A percentile compares a stretch with the other conserved stretches of the same genome.
Evolutionary conservation across 1,140 invertebrate species (phyloP).

Genomic region (Cherax quadricarinatus): DNA sequence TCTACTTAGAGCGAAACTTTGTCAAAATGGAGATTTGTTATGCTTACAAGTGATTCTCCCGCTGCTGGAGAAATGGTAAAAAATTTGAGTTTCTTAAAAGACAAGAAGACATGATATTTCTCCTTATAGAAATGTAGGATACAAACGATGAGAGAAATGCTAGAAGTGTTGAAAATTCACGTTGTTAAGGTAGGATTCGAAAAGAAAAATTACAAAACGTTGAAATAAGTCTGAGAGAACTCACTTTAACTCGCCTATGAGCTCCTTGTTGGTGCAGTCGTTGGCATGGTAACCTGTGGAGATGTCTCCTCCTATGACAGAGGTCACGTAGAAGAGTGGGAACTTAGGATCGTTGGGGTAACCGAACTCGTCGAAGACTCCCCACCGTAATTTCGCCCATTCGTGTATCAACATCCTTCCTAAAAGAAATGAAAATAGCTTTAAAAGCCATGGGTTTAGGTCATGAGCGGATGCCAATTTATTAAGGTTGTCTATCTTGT

Average conservation of each 20-base stretch:
- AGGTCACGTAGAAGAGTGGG: conserved; percentile 65
- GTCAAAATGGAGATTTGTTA: too few relatives aligned
- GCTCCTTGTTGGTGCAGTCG: conserved; percentile 54
- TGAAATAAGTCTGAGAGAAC: not conserved
- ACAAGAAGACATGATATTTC: too few relatives aligned
- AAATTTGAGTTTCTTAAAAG: too few relatives aligned
- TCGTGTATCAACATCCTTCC: conserved; percentile 76
- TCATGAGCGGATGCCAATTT: not conserved
- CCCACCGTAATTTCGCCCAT: conserved; percentile 75
- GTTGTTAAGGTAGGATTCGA: too few relatives aligned
- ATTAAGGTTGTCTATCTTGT: not conserved
- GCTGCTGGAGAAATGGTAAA: too few relatives aligned
- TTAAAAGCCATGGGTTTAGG: not conserved
- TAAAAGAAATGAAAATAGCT: conserved; percentile 27
- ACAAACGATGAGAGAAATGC: too few relatives aligned
- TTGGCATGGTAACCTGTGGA: conserved; percentile 33
- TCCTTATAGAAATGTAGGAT: too few relatives aligned
- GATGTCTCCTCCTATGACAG: not conserved
- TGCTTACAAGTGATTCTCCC: too few relatives aligned
- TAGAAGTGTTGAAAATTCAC: too few relatives aligned
- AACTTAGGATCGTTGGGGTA: conserved; percentile 73
- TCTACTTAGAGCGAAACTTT: too few relatives aligned
- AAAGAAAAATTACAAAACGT: not conserved
- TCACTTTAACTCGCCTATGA: conserved; percentile 29
- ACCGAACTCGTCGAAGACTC: conserved; percentile 72